These are phyloP conservation scores for Lasioglossum marginatum DNA, from an alignment of 2,888 invertebrate genomes.

Conservation along the genomic window DNA sequence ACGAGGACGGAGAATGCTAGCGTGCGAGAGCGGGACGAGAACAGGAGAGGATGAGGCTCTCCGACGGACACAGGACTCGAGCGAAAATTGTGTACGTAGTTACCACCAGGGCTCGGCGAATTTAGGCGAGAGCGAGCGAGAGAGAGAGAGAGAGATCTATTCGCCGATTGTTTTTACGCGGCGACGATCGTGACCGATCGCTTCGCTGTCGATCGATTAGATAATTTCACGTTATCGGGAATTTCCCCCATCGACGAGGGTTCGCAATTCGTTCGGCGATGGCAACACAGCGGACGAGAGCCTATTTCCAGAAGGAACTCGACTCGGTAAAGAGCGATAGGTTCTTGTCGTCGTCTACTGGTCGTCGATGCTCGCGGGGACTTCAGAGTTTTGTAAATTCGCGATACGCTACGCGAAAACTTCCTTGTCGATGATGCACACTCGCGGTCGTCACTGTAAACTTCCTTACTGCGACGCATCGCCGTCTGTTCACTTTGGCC, in stretches of 20 bases:
- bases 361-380: not conserved
- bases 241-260: not conserved
- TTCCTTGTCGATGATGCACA: conserved; percentile 9
- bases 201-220: conserved; percentile 20
- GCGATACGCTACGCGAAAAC: not conserved
- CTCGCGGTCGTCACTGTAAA: not conserved
- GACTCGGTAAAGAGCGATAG: not conserved
- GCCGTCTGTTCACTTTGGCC: not conserved
- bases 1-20: conserved; percentile 45
- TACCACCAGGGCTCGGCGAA: conserved; percentile 26
- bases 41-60: not conserved
- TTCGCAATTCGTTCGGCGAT: not conserved
- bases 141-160: not conserved
- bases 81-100: conserved; percentile 57
- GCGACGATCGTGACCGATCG: conserved; percentile 21
- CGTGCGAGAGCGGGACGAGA: not conserved
- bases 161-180: conserved; percentile 28
- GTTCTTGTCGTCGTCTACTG: not conserved
- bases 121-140: conserved; percentile 26
- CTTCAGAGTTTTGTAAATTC: not conserved
- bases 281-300: not conserved
- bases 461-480: not conserved
- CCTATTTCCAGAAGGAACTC: not conserved
- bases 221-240: conserved; percentile 13
- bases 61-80: conserved; percentile 27